These are phyloP conservation scores for Dipodomys stephensi DNA, from an alignment of 2,113 vertebrate species.

Conservation along the genomic window DNA sequence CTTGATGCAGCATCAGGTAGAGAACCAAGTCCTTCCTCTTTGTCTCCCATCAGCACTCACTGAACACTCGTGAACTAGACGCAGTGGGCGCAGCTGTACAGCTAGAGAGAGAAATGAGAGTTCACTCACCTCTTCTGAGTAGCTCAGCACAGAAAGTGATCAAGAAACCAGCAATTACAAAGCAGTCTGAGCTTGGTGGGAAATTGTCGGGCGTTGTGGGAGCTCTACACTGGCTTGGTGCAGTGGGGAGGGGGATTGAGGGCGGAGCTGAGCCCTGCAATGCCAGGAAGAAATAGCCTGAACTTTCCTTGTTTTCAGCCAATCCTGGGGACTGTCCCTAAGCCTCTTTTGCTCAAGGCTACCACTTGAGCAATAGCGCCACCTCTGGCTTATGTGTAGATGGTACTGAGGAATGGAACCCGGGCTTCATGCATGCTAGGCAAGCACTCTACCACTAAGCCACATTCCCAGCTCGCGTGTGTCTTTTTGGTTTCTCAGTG, in stretches of 20 bases:
- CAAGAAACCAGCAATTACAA: background rate
- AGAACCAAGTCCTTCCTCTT: background rate
- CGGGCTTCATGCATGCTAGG: too few species aligned
- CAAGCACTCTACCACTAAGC: too few species aligned
- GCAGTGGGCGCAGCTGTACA: background rate
- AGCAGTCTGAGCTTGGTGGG: background rate
- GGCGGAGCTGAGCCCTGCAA: background rate
- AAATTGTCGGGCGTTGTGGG: background rate
- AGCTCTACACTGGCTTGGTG: background rate
- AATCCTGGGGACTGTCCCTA: too few species aligned
- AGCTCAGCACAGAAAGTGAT: background rate
- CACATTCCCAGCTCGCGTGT: too few species aligned
- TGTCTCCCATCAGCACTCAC: background rate
- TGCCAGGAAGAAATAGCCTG: background rate
- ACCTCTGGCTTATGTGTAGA: too few species aligned
- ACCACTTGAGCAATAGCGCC: too few species aligned
- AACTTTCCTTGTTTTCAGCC: too few species aligned
- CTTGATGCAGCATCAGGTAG: constrained; percentile 95
- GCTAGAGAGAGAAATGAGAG: background rate
- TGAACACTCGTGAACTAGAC: background rate
- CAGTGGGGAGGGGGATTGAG: background rate
- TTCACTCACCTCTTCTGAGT: background rate
- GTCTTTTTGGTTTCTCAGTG: background rate
- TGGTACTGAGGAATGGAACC: too few species aligned
- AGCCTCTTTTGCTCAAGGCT: too few species aligned